Evolutionary conservation across 2,797 vertebrate species (phyloP).

Genomic region (Gymnocypris eckloni): DNA sequence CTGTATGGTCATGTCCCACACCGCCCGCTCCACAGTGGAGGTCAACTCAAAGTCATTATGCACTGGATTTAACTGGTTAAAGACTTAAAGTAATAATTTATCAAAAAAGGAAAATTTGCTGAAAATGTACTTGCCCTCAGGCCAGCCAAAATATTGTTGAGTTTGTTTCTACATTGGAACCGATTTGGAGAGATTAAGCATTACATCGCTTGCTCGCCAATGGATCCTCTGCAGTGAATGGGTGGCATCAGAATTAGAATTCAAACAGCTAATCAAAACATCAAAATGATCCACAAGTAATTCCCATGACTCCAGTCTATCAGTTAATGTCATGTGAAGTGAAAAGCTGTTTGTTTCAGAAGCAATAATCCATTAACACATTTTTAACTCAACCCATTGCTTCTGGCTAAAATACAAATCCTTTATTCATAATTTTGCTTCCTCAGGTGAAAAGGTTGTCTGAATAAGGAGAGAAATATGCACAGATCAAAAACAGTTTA

Average conservation of each 20-base stretch:
- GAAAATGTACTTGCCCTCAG: not conserved
- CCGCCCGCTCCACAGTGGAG: not conserved
- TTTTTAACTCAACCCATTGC: too few species aligned
- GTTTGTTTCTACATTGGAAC: not conserved
- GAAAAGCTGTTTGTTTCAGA: too few species aligned
- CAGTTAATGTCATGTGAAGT: too few species aligned
- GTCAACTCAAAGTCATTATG: constrained; percentile 26
- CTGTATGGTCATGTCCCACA: not conserved
- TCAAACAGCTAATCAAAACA: too few species aligned
- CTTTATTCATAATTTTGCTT: too few species aligned
- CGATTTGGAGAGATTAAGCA: not conserved
- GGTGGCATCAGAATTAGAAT: not conserved
- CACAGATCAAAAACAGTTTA: too few species aligned
- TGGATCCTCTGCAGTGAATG: not conserved
- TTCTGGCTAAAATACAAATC: too few species aligned
- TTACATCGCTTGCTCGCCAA: not conserved
- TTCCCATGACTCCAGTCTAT: too few species aligned
- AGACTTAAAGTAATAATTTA: not conserved
- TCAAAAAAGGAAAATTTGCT: not conserved
- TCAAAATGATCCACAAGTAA: too few species aligned
- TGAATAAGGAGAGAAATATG: too few species aligned
- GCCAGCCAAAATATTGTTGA: not conserved
- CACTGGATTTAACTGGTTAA: not conserved
- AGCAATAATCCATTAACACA: too few species aligned
- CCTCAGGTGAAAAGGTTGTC: too few species aligned